Evolutionary conservation across 2,113 vertebrate genomes (phyloP), one percentile per base, ranked within the genome.

Genomic region (Turnix velox): DNA sequence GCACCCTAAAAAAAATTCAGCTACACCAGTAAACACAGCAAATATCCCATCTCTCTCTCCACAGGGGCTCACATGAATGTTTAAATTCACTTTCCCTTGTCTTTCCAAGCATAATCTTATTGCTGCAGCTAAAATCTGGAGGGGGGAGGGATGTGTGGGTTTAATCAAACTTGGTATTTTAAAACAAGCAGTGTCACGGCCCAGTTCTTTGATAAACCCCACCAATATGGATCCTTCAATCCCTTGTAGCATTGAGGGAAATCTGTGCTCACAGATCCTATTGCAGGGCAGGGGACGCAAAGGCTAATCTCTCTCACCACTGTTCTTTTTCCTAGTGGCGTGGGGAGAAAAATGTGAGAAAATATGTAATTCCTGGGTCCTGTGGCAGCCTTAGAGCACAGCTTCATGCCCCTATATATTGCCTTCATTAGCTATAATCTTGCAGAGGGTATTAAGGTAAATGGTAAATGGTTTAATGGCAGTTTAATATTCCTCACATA

Each of bases 401-500:
- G 35, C 62, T 72, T 84, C 9, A 1, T 49, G 74, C 16, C 25
- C 30, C 42, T n/a, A 16, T 46, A 63, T 46, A 58, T 65, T 75
- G 71, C 45, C 40, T 72, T 92, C 77, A 66, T 66, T 54, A 93
- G 67, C 35, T n/a, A 10, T 31, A 66, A 42, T 45, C 76, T 74
- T 48, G 76, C 49, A 73, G 63, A 92, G 48, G 17, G 30, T 75
- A 88, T 87, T 87, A 87, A 95, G 66, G 58, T 66, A 88, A 85
- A 58, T 3, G 5, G 61, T 82, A 93, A 91, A 55, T 46, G 57
- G 66, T 68, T 80, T 91, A 79, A 87, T 55, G 65, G 88, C 59
- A 85, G 90, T 74, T 84, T 95, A 95, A 91, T 86, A 88, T 94
- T 75, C 91, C 75, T 57, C 87, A 87, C 88, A 80, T 85, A 92